Evolutionary conservation across 2,113 vertebrate genomes (phyloP), one percentile per base, ranked within the genome.

Genomic region (Peromyscus leucopus): DNA sequence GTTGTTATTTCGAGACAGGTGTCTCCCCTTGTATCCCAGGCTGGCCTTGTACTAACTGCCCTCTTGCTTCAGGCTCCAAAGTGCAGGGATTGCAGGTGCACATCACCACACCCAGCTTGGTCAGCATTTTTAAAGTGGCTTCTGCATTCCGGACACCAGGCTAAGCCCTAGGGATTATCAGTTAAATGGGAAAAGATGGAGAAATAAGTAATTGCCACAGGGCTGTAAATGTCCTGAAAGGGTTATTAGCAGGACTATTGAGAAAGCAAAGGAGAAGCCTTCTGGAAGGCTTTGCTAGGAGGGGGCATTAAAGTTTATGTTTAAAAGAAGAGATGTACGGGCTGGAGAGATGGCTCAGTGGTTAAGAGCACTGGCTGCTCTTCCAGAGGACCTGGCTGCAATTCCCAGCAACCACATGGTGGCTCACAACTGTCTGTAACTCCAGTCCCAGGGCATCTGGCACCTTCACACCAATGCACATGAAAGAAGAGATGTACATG

Each of bases 131-230:
- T 93, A 57, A 82, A 63, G 65, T 89, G 87, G 13, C 78, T 91
- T 86, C 78, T 89, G 33, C 65, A 42, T 93, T 94, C 93, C 91
- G 48, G 67, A 10, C 31, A 55, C 65, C 31, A 21, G 46, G 21
- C 65, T 93, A 93, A 89, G 16, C 78, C 72, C 65, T 65, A 28
- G 82, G 89, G 83, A 91, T 87, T 96, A 89, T 71, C 24, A 89
- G n/a, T 91, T 55, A 75, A 71, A 55, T 88, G 71, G 76, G 92
- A 36, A 83, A 78, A 86, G 67, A 42, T 67, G 87, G 91, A 94
- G 85, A 96, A 96, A 88, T 22, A 92, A 92, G 13, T 65, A 83
- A 93, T 78, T 51, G 63, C 61, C 57, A 91, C 31, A 94, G 86
- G 59, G 26, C 69, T 93, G 21, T 79, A 93, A 57, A 76, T 96